Base-by-base conservation (phyloP, 2,797 vertebrate genomes). In the Anabacerthia variegaticeps region DNA sequence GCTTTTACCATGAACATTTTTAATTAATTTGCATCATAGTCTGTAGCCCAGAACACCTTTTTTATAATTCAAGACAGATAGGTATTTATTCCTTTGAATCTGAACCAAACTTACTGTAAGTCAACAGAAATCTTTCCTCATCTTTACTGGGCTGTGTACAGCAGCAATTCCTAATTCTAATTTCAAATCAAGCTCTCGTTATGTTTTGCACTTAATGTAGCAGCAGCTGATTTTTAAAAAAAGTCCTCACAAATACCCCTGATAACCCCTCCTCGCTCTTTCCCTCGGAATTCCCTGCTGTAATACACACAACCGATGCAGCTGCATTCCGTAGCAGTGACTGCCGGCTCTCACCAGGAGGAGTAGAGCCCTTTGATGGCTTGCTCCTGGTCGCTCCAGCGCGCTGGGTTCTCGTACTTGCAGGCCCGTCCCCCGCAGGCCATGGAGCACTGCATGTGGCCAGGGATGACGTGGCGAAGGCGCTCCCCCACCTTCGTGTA, bases 401-500 rank as follows among this genome's bases (percentile, higher is more conserved):
- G 99, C n/a, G 98, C 97, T 1, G 99, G 99, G 89, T 99, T 99
- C 97, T 99, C 99, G 7, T 99, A 99, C 97, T 99, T 99, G 98
- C 99, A 99, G 5, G 99, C 98, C 62, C 98, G 98, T 14, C 99
- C 99, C 6, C 99, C 99, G 46, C 99, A 99, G 2, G 99, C 98
- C 99, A 99, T 98, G 48, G 99, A 99, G 95, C 99, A 99, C 92
- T 99, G 99, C 99, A 99, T 98, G 96, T 98, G 98, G 34, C 99
- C 98, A 0, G 99, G 99, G 83, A 99, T 99, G 74, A 99, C 99
- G 30, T 99, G 99, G 51, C 99, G 98, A 89, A 99, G 97, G 27
- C 98, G 99, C 96, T 99, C 99, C 19, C 99, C 99, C 67, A 99
- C 98, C 97, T 99, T 99, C 2, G 99, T 99, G 95, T 99, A 99